Evolutionary conservation across 2,888 invertebrate species (phyloP).

Genomic region (Chymomyza caudatula): DNA sequence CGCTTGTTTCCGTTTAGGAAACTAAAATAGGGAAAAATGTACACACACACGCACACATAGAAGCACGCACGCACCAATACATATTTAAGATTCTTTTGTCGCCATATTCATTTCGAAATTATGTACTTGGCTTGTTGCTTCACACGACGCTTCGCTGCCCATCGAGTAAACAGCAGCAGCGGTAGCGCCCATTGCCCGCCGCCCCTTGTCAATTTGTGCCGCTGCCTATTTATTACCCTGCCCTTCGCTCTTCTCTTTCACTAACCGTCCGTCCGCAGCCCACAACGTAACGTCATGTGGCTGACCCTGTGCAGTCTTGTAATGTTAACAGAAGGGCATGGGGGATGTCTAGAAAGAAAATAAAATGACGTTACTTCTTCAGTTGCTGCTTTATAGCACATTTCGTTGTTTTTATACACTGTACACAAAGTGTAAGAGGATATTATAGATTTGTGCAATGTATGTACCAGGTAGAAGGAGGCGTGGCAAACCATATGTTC

Average conservation of each 20-base stretch:
- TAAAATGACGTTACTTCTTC: not conserved
- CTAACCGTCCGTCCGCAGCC: not conserved
- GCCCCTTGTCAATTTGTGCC: conserved; percentile 45
- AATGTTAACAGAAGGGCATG: conserved; percentile 24
- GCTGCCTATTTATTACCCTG: not conserved
- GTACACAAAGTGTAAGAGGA: too few relatives aligned
- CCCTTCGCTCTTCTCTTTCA: not conserved
- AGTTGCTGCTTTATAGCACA: not conserved
- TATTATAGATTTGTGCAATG: too few relatives aligned
- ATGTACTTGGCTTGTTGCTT: conserved; percentile 67
- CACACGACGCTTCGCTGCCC: conserved; percentile 58
- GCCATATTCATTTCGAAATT: conserved; percentile 65
- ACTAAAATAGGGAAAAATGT: conserved; percentile 56
- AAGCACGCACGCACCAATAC: conserved; percentile 28
- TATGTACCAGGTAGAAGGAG: too few relatives aligned
- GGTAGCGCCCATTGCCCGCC: not conserved
- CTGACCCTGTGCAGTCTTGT: conserved; percentile 49
- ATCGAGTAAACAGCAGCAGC: conserved; percentile 15
- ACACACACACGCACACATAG: conserved; percentile 17
- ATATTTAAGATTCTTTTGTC: conserved; percentile 67
- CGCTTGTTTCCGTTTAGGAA: conserved; percentile 69
- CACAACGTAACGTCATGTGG: conserved; percentile 3
- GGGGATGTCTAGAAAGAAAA: conserved; percentile 3
- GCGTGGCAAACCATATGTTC: too few relatives aligned
- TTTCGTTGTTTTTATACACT: not conserved